These are phyloP conservation scores for Lophotriccus pileatus DNA, from an alignment of 2,797 vertebrate genomes.

Conservation along the genomic window DNA sequence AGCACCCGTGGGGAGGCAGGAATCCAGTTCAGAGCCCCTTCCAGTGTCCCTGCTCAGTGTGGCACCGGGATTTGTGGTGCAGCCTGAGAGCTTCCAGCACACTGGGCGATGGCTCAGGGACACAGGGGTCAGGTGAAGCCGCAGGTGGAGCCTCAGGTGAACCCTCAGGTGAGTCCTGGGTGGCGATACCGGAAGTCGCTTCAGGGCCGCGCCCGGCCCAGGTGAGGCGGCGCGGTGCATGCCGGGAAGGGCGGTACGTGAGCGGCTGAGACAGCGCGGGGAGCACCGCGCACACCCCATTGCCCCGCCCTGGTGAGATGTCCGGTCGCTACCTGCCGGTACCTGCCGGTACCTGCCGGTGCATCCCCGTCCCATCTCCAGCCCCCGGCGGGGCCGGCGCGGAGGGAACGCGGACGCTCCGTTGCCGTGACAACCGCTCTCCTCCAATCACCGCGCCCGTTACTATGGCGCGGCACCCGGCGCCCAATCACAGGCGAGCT, in stretches of 20 bases:
- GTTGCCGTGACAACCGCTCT: not conserved
- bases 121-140: not conserved
- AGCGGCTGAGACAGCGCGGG: not conserved
- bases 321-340: no score
- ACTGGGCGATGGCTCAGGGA: no score
- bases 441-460: not conserved
- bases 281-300: not conserved
- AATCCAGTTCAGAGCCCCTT: no score
- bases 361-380: not conserved
- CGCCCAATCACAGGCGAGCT: not conserved
- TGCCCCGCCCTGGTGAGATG: accelerated
- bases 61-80: not conserved
- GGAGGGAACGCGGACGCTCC: not conserved
- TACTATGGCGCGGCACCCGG: accelerated
- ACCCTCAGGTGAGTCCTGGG: no score
- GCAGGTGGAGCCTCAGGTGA: no score
- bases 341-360: no score
- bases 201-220: not conserved
- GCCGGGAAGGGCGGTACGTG: not conserved
- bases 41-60: no score
- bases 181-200: not conserved
- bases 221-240: not conserved
- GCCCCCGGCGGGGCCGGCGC: not conserved
- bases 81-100: no score
- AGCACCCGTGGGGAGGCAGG: no score